Base-by-base conservation (phyloP, 2,888 invertebrate genomes). In the Heliconius hortense region DNA sequence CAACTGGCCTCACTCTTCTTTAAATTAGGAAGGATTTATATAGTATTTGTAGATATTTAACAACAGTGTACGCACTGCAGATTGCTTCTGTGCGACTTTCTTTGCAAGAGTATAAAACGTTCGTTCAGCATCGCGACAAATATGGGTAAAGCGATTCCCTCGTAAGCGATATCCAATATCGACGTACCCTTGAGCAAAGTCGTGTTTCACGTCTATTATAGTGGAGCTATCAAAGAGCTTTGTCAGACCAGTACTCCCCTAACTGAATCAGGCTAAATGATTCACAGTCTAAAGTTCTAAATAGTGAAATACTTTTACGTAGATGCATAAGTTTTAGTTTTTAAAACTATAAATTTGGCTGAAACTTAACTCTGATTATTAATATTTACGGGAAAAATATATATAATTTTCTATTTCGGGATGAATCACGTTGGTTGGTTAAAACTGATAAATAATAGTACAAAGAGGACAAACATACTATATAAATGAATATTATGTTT, bases 91-190 rank as follows among this genome's bases (percentile, higher is more conserved):
- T 87, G 85, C 87, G 83, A 87, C 84, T 85, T 87, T 85, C 84
- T 85, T 88, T 88, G 82, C 83, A 79, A 31, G 79, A 81, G 81
- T 83, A 84, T 83, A 84, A 71, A 88, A 84, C 84, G 85, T 82
- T 81, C 84, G 82, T 86, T 84, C 82, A 84, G 82, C 81, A 81
- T 82, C 82, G 82, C 81, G 82, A 82, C 87, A 85, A 87, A 89
- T 86, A 87, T 84, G 83, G 83, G 80, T 78, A 71, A 62, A 71
- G 71, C 71, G 71, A 71, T 71, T 39, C 82, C 84, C 85, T 87
- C 87, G 88, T 89, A 88, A 90, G 84, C 86, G 88, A 90, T 89
- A 90, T 88, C 88, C 86, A 88, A 90, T 90, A 90, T 88, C 83
- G 87, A 78, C 79, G 82, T 80, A 83, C 83, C 85, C 84, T 86